phyloP scores from a whole-genome alignment of 2,888 invertebrate genomes.

The Lasioglossum oenotherae region DNA sequence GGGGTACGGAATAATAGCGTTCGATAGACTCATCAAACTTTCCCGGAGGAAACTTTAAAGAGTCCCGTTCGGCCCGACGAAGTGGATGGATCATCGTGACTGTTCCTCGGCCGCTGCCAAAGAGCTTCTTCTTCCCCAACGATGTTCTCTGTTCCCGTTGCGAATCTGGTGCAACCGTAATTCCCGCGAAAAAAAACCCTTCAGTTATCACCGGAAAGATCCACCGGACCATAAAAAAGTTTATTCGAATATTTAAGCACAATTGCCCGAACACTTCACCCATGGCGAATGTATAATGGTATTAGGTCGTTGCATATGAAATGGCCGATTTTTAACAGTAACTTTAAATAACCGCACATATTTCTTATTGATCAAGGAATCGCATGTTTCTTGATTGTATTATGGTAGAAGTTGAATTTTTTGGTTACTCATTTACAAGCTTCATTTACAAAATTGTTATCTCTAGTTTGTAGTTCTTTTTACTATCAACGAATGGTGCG shows the following conservation, averaged over 20 bases:
- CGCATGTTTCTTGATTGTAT: too few species aligned
- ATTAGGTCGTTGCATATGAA: too few species aligned
- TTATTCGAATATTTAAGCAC: neutral
- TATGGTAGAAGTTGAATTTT: too few species aligned
- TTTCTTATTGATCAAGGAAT: too few species aligned
- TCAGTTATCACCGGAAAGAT: neutral
- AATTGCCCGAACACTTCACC: neutral
- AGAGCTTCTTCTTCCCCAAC: neutral
- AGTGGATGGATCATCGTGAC: conserved; percentile 64
- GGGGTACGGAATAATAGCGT: conserved; percentile 79
- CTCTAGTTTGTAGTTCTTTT: too few species aligned
- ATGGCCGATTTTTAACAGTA: too few species aligned
- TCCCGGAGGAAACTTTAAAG: conserved; percentile 75
- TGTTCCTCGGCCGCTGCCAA: conserved; percentile 34
- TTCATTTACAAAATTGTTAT: too few species aligned
- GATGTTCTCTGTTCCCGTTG: neutral
- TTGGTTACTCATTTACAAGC: too few species aligned
- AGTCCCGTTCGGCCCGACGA: conserved; percentile 65
- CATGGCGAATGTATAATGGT: neutral
- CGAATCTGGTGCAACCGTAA: neutral
- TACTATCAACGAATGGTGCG: too few species aligned
- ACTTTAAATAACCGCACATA: too few species aligned
- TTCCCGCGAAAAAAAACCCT: too few species aligned
- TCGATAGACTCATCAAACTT: conserved; percentile 84
- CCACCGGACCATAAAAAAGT: neutral